These are phyloP conservation scores for Otus sunia DNA, from an alignment of 2,113 vertebrate species.

Conservation along the genomic window DNA sequence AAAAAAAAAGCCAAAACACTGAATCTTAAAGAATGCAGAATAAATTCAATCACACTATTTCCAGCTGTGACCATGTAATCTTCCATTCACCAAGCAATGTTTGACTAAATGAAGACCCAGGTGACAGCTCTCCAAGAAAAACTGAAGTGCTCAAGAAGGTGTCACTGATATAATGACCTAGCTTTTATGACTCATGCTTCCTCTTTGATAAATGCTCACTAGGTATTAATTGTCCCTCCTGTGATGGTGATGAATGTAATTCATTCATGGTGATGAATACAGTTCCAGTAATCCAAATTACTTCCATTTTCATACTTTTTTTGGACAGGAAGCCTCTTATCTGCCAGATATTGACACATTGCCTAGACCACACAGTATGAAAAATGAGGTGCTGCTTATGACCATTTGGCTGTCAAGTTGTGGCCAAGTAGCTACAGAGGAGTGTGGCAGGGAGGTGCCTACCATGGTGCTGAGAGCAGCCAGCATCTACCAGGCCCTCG, in stretches of 20 bases:
- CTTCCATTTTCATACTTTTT: background rate
- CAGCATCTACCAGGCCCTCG: slow-evolving; percentile 63
- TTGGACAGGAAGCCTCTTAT: slow-evolving; percentile 71
- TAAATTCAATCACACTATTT: background rate
- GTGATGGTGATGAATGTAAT: background rate
- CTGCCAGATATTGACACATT: slow-evolving; percentile 50
- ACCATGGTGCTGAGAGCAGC: slow-evolving; percentile 9
- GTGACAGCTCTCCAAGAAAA: background rate
- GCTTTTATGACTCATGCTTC: background rate
- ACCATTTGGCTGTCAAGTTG: slow-evolving; percentile 66
- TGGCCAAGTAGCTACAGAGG: slow-evolving; percentile 41
- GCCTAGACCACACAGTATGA: background rate
- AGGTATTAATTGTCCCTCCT: background rate
- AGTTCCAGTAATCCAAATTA: background rate
- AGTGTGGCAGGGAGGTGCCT: background rate
- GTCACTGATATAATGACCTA: background rate
- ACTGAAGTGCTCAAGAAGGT: background rate
- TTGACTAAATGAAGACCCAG: background rate
- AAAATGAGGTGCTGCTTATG: slow-evolving; percentile 60
- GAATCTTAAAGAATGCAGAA: background rate
- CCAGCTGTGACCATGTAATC: background rate
- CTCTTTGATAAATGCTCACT: background rate
- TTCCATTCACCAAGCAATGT: background rate
- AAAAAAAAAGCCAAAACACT: background rate
- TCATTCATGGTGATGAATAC: background rate